These are phyloP conservation scores for Ylistrum balloti DNA, from an alignment of 1,140 invertebrate species.

Conservation along the genomic window DNA sequence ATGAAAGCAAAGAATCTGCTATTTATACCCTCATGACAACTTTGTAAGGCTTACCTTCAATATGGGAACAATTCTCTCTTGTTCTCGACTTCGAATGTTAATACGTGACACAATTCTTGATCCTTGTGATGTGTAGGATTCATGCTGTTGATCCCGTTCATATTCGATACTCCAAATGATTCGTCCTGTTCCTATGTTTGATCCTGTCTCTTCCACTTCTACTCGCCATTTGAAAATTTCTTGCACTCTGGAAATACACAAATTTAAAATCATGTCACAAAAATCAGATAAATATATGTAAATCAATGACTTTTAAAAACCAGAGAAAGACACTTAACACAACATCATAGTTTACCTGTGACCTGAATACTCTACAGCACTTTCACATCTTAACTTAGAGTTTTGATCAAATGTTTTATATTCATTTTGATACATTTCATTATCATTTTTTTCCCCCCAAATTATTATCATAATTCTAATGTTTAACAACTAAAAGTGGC, in stretches of 20 bases:
- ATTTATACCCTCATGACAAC: neutral
- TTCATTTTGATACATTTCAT: too few species aligned
- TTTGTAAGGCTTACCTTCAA: slow-evolving; percentile 89
- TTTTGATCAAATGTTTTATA: too few species aligned
- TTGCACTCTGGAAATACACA: slow-evolving; percentile 84
- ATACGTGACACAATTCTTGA: slow-evolving; percentile 83
- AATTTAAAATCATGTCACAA: neutral
- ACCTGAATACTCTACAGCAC: too few species aligned
- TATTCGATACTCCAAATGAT: slow-evolving; percentile 91
- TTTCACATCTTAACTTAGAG: too few species aligned
- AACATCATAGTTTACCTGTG: too few species aligned
- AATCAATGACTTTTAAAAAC: too few species aligned
- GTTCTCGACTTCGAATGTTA: slow-evolving; percentile 88
- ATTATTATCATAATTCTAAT: too few species aligned
- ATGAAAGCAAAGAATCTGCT: neutral
- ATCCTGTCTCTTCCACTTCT: slow-evolving; percentile 91
- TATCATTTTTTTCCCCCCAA: too few species aligned
- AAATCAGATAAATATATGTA: too few species aligned
- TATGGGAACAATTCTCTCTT: slow-evolving; percentile 96
- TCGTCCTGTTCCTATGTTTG: slow-evolving; percentile 88
- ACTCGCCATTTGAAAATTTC: slow-evolving; percentile 95
- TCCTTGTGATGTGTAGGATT: slow-evolving; percentile 81
- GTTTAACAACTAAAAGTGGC: too few species aligned
- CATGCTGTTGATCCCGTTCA: slow-evolving; percentile 73
- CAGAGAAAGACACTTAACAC: too few species aligned